Conservation (phyloP, 2,113 vertebrate genomes). For the Pelobates fuscus region DNA sequence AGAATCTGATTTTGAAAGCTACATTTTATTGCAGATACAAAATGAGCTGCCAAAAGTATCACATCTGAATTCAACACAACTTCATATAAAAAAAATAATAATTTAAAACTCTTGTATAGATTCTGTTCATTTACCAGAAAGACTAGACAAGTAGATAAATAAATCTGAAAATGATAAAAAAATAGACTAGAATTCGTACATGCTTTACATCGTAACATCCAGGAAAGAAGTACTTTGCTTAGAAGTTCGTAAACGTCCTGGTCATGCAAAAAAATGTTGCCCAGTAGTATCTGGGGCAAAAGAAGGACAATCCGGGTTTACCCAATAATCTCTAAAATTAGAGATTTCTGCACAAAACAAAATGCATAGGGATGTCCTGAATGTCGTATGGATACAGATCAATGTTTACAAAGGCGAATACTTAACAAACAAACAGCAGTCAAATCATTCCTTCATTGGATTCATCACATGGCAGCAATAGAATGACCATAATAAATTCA, state of each 20-base stretch:
- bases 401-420: conserved; percentile 20
- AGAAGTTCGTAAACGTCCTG: conserved; percentile 19
- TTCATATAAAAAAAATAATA: conserved; percentile 43
- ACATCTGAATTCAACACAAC: conserved; percentile 32
- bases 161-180: conserved; percentile 34
- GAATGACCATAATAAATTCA: too few relatives aligned
- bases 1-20: conserved; percentile 13
- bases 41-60: conserved; percentile 52
- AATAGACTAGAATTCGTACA: conserved; percentile 39
- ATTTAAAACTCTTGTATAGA: conserved; percentile 31
- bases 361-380: neutral
- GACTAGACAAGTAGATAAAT: conserved; percentile 49
- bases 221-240: conserved; percentile 32
- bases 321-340: neutral
- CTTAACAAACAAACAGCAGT: conserved; percentile 1
- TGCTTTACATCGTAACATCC: conserved; percentile 38
- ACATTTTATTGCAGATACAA: conserved; percentile 47
- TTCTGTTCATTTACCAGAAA: conserved; percentile 28
- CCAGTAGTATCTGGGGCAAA: neutral
- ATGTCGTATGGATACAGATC: conserved; percentile 2
- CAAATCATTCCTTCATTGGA: neutral
- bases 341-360: conserved; percentile 17
- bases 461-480: neutral
- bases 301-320: neutral
- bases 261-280: conserved; percentile 32